Conservation (phyloP, 2,797 vertebrate species). For the Morus bassanus region DNA sequence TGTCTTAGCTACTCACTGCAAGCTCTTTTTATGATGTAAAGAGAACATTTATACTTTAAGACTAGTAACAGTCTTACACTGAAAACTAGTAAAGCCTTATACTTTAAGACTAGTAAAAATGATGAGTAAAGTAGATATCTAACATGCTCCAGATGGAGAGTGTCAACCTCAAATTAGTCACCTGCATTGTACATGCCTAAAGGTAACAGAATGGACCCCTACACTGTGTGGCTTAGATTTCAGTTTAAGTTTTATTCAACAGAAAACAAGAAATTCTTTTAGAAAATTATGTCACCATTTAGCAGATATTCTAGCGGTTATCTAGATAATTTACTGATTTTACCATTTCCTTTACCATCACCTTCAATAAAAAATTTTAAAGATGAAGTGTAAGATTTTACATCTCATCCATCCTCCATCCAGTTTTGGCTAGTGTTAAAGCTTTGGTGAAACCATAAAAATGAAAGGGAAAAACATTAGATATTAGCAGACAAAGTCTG, state of each 20-base stretch:
- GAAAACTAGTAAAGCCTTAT: not conserved
- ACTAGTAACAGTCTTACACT: not conserved
- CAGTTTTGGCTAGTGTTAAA: not conserved
- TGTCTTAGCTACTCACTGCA: not conserved
- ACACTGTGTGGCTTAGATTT: not conserved
- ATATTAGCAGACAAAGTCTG: not conserved
- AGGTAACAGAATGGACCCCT: not conserved
- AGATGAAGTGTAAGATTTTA: not conserved
- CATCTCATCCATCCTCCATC: not conserved
- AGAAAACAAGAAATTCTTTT: not conserved
- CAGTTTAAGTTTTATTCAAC: not conserved
- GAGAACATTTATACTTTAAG: not conserved
- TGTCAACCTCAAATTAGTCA: not conserved
- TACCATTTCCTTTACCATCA: not conserved
- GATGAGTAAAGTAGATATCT: not conserved
- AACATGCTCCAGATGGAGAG: not conserved
- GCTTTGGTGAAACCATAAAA: not conserved
- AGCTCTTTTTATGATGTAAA: not conserved
- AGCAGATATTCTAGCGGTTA: not conserved
- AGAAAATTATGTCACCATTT: not conserved
- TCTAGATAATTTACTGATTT: not conserved
- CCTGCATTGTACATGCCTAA: accelerated
- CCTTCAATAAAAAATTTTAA: not conserved
- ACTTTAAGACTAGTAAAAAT: not conserved
- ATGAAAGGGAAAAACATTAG: not conserved